Evolutionary conservation across 2,113 vertebrate species (phyloP).

Genomic region (Tychaedon coryphoeus): DNA sequence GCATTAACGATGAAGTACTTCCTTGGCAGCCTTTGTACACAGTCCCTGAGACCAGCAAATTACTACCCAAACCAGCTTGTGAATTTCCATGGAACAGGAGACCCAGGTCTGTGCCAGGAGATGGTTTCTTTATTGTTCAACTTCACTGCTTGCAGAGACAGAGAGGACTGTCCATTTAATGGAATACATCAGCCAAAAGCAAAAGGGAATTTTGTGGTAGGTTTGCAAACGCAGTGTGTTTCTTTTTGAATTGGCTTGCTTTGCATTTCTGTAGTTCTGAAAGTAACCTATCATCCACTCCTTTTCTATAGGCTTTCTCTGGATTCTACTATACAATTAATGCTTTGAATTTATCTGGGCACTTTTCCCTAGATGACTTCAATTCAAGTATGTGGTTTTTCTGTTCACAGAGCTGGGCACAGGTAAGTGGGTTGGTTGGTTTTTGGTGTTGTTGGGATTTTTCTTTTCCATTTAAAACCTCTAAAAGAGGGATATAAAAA

Average conservation of each 20-base stretch:
- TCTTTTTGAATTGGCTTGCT: neutral
- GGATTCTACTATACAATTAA: slow-evolving; percentile 85
- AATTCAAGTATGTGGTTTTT: slow-evolving; percentile 72
- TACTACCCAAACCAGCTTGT: slow-evolving; percentile 64
- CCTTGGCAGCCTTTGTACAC: slow-evolving; percentile 83
- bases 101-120: slow-evolving; percentile 75
- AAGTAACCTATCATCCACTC: neutral
- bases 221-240: neutral
- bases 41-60: slow-evolving; percentile 52
- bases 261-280: neutral
- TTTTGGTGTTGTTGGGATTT: neutral
- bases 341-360: slow-evolving; percentile 74
- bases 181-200: slow-evolving; percentile 82
- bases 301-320: slow-evolving; percentile 83
- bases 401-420: slow-evolving; percentile 80
- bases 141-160: slow-evolving; percentile 72
- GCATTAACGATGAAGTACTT: slow-evolving; percentile 63
- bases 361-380: slow-evolving; percentile 77
- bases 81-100: slow-evolving; percentile 73
- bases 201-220: slow-evolving; percentile 87
- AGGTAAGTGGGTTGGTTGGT: slow-evolving; percentile 51
- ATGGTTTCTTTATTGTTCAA: slow-evolving; percentile 82
- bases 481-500: neutral
- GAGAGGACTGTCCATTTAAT: slow-evolving; percentile 79
- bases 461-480: neutral